Evolutionary conservation across 2,113 vertebrate species (phyloP).

Genomic region (Etheostoma spectabile): DNA sequence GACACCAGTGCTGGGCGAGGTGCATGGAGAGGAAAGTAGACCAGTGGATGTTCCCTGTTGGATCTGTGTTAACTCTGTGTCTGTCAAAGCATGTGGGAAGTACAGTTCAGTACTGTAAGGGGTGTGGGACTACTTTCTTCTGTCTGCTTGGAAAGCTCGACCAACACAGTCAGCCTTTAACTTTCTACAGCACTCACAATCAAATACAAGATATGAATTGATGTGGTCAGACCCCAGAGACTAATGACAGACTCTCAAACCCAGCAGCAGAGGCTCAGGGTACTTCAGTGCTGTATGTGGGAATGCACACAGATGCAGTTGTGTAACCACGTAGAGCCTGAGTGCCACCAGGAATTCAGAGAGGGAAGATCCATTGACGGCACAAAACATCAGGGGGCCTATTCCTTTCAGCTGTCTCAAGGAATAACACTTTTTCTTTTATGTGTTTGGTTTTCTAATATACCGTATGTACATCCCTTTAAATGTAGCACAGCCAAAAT

Average conservation of each 20-base stretch:
- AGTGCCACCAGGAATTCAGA: conserved; percentile 52
- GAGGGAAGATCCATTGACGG: conserved; percentile 10
- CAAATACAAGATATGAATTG: conserved; percentile 69
- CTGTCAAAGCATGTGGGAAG: conserved; percentile 39
- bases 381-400: not conserved
- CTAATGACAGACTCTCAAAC: conserved; percentile 80
- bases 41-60: conserved; percentile 40
- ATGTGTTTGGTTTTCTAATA: not conserved
- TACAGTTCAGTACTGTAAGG: not conserved
- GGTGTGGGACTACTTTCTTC: conserved; percentile 55
- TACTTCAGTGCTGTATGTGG: conserved; percentile 72
- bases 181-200: conserved; percentile 12
- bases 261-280: conserved; percentile 64
- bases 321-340: conserved; percentile 57
- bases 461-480: not conserved
- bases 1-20: conserved; percentile 70
- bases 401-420: conserved; percentile 1
- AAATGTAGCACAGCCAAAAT: not conserved
- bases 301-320: conserved; percentile 69
- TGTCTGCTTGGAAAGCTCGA: conserved; percentile 51
- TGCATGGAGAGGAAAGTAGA: conserved; percentile 44
- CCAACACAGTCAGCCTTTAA: conserved; percentile 3
- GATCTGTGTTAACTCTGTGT: conserved; percentile 58
- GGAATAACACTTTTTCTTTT: not conserved
- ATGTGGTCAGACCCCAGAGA: conserved; percentile 73